Conservation (phyloP, 1,140 invertebrate species). For the Cryptotermes secundus region DNA sequence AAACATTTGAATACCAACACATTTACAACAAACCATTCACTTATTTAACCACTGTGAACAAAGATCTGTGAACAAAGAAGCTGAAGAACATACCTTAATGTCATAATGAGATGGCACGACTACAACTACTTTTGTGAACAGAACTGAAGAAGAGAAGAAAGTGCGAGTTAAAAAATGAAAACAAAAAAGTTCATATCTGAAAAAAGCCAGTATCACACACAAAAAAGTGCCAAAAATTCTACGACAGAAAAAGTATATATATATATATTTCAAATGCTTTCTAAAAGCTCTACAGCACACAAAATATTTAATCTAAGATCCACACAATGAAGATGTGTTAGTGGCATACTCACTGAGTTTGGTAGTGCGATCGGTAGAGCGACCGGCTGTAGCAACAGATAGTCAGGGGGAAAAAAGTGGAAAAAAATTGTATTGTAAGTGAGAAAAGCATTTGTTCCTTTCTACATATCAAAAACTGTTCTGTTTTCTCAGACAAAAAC, state of each 20-base stretch:
- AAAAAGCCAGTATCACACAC: background rate
- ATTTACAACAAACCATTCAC: constrained; percentile 31
- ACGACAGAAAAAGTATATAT: constrained; percentile 21
- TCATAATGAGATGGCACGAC: constrained; percentile 38
- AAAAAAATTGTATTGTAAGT: constrained; percentile 39
- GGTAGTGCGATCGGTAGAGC: constrained; percentile 35
- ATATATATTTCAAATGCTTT: constrained; percentile 23
- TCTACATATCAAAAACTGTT: constrained; percentile 37
- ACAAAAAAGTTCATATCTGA: constrained; percentile 37
- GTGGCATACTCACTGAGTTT: constrained; percentile 40
- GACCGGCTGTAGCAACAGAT: constrained; percentile 36
- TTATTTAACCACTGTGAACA: constrained; percentile 35
- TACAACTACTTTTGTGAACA: constrained; percentile 39
- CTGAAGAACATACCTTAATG: constrained; percentile 28
- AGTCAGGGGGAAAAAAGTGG: constrained; percentile 38
- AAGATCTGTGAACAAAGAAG: constrained; percentile 37
- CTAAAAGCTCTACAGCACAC: constrained; percentile 27
- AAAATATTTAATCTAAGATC: constrained; percentile 17
- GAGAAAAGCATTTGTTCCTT: constrained; percentile 34
- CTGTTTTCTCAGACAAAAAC: constrained; percentile 23
- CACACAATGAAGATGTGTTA: constrained; percentile 45
- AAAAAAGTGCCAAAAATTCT: background rate
- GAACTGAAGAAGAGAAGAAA: constrained; percentile 35
- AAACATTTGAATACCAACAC: constrained; percentile 46
- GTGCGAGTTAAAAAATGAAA: constrained; percentile 37